Base-by-base conservation (phyloP, 2,113 vertebrate genomes). In the Mobula hypostoma region DNA sequence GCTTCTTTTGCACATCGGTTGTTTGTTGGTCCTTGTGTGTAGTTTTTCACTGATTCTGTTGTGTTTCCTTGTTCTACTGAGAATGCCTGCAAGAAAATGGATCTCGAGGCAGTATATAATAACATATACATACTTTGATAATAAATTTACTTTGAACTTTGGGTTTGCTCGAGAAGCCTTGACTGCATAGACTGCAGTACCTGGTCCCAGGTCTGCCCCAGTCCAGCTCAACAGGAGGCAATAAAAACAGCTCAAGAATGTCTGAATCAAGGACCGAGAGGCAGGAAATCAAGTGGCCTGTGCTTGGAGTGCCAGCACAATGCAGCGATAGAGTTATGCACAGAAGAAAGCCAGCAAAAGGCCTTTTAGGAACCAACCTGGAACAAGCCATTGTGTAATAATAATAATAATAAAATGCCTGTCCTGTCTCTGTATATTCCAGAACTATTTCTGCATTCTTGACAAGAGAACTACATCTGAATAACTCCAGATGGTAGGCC, bases 401-500 rank as follows among this genome's bases (percentile, higher is more conserved):
- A 66, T 66, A 76, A 21, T 17, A 48, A 82, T 48, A 82, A 80
- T 27, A 14, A 70, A 74, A 74, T 27, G 24, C 21, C 21, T 61
- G 27, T 85, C 56, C 82, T 85, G 82, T 85, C 82, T 61, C 48
- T 21, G 4, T 85, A 56, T 58, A 85, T 40, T 85, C 82, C 82
- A 85, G 82, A 85, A 27, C 79, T 21, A 40, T 14, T 36, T 82
- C 56, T 85, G 56, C 82, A 61, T 85, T 85, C 82, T 85, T 85
- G 82, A 85, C 82, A 58, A 27, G 48, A 85, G 24, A 85, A 85
- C 56, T n/a, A 79, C 11, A 79, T 15, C 77, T 29, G 48, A 85
- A 61, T 61, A 61, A 61, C 82, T 85, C 82, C 82, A 85, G 82
- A 85, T 58, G 82, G 82, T 58, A 85, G 29, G 48, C 82, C 56